Percentiles rank a stretch among this genome's conserved stretches.
Conservation (phyloP, 2,797 vertebrate genomes). For the Rhincodon typus region DNA sequence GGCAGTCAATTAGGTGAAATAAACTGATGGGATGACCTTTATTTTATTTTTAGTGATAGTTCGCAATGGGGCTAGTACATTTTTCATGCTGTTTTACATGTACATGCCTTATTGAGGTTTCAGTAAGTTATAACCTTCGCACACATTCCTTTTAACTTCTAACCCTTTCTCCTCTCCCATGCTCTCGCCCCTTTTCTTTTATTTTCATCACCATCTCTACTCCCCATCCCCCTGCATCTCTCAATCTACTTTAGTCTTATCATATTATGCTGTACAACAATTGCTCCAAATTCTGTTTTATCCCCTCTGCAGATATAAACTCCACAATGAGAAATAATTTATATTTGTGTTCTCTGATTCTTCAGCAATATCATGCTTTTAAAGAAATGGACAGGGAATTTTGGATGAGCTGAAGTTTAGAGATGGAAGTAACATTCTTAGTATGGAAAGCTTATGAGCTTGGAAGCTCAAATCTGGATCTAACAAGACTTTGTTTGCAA, state of each 20-base stretch:
- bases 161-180: no score
- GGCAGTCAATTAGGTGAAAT: conserved; percentile 97
- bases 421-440: neutral
- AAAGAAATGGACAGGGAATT: neutral
- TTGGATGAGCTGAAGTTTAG: neutral
- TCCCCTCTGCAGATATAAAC: neutral
- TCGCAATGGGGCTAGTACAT: no score
- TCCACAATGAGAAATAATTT: neutral
- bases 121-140: conserved; percentile 58
- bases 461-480: neutral
- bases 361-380: neutral
- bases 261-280: neutral
- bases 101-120: conserved; percentile 71
- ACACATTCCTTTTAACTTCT: neutral
- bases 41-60: conserved; percentile 78
- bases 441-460: neutral
- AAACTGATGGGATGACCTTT: conserved; percentile 94
- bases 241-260: neutral
- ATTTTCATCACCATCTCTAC: neutral
- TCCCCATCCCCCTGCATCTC: neutral
- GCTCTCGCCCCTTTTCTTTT: neutral
- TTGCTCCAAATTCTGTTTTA: neutral
- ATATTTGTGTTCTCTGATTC: neutral
- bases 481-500: neutral
- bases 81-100: conserved; percentile 73